Evolutionary conservation across 2,888 invertebrate genomes (phyloP).

Genomic region (Cantharis lateralis): DNA sequence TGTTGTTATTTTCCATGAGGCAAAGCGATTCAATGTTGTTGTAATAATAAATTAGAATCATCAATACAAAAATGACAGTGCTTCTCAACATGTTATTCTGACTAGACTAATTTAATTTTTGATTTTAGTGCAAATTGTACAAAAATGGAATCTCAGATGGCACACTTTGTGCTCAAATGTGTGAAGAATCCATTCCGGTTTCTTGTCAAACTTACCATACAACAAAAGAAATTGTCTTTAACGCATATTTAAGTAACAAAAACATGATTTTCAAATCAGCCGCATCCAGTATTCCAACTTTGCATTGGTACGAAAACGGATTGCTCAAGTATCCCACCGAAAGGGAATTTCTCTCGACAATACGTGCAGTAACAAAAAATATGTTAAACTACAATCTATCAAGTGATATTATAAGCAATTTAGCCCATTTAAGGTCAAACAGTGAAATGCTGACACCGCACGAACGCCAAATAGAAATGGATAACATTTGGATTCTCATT

Average conservation of each 20-base stretch:
- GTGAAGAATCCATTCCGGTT: conserved; percentile 61
- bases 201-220: conserved; percentile 66
- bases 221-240: conserved; percentile 66
- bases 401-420: conserved; percentile 56
- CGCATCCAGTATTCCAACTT: conserved; percentile 52
- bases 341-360: conserved; percentile 57
- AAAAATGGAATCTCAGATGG: conserved; percentile 62
- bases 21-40: background rate
- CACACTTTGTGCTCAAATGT: conserved; percentile 67
- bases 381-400: conserved; percentile 62
- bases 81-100: background rate
- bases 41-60: background rate
- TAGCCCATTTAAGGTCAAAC: conserved; percentile 57
- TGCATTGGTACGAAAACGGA: conserved; percentile 57
- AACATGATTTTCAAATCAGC: conserved; percentile 64
- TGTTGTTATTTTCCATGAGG: background rate
- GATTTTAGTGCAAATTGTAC: conserved; percentile 62
- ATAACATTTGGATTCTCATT: conserved; percentile 66
- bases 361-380: conserved; percentile 58
- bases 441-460: conserved; percentile 53
- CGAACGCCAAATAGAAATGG: conserved; percentile 60
- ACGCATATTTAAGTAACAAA: conserved; percentile 63
- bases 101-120: background rate
- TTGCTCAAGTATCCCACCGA: conserved; percentile 59
- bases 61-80: background rate